Conservation (phyloP, 2,113 vertebrate species). For the Anguilla japonica region DNA sequence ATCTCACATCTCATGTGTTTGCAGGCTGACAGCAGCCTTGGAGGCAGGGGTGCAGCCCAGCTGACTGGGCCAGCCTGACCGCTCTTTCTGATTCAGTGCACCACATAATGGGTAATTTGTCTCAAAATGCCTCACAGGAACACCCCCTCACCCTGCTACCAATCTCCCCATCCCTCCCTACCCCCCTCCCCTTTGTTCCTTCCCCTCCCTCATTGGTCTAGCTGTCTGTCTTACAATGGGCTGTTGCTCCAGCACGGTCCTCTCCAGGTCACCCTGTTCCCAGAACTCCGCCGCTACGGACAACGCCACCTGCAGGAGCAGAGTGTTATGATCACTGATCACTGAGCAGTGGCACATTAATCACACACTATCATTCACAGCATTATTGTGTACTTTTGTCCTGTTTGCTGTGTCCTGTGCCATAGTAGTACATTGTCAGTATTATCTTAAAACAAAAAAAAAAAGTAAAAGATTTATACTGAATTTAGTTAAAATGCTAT, state of each 20-base stretch:
- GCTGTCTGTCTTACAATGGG: conserved; percentile 68
- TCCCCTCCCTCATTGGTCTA: conserved; percentile 14
- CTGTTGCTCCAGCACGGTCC: conserved; percentile 72
- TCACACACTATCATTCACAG: conserved; percentile 17
- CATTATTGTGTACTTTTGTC: not conserved
- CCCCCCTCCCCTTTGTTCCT: conserved; percentile 12
- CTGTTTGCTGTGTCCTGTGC: no score
- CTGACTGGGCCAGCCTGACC: conserved; percentile 45
- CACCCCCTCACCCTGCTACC: conserved; percentile 32
- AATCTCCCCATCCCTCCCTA: conserved; percentile 19
- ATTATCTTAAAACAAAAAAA: not conserved
- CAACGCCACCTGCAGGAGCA: conserved; percentile 70
- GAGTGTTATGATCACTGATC: not conserved
- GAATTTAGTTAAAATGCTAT: no score
- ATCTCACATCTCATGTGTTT: not conserved
- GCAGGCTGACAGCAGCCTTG: conserved; percentile 7
- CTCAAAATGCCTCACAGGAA: conserved; percentile 45
- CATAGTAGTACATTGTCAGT: not conserved
- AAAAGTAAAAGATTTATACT: no score
- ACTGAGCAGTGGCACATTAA: not conserved
- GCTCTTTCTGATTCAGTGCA: conserved; percentile 62
- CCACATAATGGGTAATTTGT: conserved; percentile 55
- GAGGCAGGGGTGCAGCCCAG: conserved; percentile 31
- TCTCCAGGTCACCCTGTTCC: conserved; percentile 80
- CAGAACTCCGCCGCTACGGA: conserved; percentile 78